Base-by-base conservation (phyloP, 2,888 invertebrate genomes). In the Orchestes rusci region DNA sequence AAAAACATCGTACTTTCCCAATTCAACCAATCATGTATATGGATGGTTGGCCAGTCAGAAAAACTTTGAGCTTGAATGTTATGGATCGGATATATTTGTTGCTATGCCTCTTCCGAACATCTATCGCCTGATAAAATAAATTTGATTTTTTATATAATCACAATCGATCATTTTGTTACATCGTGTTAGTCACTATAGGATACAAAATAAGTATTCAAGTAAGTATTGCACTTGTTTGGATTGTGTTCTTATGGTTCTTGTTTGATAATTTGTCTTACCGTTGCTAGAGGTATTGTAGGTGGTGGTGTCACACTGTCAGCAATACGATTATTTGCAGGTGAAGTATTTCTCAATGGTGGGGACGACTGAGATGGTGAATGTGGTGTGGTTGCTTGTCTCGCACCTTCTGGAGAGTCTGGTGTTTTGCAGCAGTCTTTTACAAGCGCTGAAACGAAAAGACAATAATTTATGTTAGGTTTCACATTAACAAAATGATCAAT, bases 271-370 rank as follows among this genome's bases (percentile, higher is more conserved):
- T n/a, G n/a, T n/a, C 39, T 48, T 45, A 48, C 51, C 16, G 51
- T 39, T 18, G 45, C 33, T 16, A 56, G 50, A 13, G 48, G 45
- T 13, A 45, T 23, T 16, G 61, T 58, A 36, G 61, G 56, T 34
- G 63, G 63, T 17, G 63, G 64, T 28, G 64, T 63, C 32, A 62
- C 38, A 49, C 63, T 65, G 46, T 63, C 66, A 34, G 64, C 61
- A 13, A 72, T 74, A 17, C 60, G 59, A 57, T 75, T 76, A 57
- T 73, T 70, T 41, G 70, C 12, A 64, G 76, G 57, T 65, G 75
- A 54, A 63, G 68, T 0, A 27, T 57, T 53, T 47, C 62, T 62
- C 17, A 47, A 28, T 43, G 57, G 58, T 17, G 64, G 64, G 23
- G 65, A 65, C 2, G 65, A 65, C 43, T 65, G 65, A 18, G 62